Evolutionary conservation across 2,797 vertebrate genomes (phyloP).

Genomic region (Urocyon cinereoargenteus): DNA sequence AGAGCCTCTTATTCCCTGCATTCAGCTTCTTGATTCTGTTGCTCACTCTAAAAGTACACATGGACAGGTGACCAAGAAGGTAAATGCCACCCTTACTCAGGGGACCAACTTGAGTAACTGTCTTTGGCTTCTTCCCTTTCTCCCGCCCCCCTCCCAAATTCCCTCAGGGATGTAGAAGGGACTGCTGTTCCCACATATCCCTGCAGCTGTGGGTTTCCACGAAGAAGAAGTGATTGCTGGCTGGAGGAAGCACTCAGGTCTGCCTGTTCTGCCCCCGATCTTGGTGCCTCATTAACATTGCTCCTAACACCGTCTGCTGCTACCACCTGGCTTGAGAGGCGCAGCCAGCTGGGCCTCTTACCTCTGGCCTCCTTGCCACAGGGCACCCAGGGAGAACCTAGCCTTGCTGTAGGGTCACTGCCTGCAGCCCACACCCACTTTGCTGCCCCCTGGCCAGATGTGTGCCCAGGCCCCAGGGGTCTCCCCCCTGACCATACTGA

Average conservation of each 20-base stretch:
- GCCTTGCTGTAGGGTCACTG: background rate
- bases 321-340: background rate
- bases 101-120: background rate
- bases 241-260: background rate
- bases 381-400: background rate
- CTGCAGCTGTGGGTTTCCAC: background rate
- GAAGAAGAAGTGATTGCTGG: slow-evolving; percentile 25
- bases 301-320: background rate
- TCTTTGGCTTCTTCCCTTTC: background rate
- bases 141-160: background rate
- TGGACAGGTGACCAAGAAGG: background rate
- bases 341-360: background rate
- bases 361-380: background rate
- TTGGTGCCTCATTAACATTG: background rate
- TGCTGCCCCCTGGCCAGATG: background rate
- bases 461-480: background rate
- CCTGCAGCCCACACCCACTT: background rate
- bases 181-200: background rate
- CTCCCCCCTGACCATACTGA: background rate
- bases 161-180: background rate
- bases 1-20: background rate
- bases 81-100: background rate
- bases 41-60: background rate
- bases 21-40: background rate
- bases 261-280: background rate